Conservation (phyloP, 2,888 invertebrate genomes). For the Agrotis ipsilon region DNA sequence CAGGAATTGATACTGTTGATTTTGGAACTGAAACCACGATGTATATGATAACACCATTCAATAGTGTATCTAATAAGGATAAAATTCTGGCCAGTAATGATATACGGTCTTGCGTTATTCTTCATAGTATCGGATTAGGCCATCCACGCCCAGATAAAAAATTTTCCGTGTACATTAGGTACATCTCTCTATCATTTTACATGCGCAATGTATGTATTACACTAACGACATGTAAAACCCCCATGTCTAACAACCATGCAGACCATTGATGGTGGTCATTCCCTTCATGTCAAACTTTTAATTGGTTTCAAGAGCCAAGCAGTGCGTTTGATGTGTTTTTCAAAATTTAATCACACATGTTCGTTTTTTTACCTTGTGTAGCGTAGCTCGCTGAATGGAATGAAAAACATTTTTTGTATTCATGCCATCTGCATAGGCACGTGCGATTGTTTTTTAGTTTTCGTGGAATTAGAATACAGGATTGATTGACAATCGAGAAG, state of each 20-base stretch:
- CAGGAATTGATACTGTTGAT: no score
- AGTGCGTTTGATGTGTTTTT: constrained; percentile 69
- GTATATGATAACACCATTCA: no score
- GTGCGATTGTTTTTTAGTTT: constrained; percentile 5
- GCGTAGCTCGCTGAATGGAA: constrained; percentile 11
- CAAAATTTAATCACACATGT: constrained; percentile 66
- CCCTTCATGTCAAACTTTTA: constrained; percentile 70
- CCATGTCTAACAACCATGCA: constrained; percentile 2
- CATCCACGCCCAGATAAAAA: no score
- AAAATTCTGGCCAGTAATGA: no score
- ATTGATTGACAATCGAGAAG: no score
- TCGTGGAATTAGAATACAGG: background rate
- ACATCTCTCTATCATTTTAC: no score
- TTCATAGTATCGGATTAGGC: no score
- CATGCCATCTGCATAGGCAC: background rate
- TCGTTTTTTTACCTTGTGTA: constrained; percentile 31
- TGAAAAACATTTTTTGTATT: constrained; percentile 6
- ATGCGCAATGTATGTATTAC: background rate
- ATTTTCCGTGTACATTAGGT: no score
- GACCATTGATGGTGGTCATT: constrained; percentile 42
- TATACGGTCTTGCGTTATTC: no score
- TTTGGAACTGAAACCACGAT: no score
- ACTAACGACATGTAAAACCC: background rate
- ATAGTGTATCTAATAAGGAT: no score
- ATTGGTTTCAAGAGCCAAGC: constrained; percentile 62